Evolutionary conservation across 2,888 invertebrate genomes (phyloP).

Genomic region (Griposia aprilina): DNA sequence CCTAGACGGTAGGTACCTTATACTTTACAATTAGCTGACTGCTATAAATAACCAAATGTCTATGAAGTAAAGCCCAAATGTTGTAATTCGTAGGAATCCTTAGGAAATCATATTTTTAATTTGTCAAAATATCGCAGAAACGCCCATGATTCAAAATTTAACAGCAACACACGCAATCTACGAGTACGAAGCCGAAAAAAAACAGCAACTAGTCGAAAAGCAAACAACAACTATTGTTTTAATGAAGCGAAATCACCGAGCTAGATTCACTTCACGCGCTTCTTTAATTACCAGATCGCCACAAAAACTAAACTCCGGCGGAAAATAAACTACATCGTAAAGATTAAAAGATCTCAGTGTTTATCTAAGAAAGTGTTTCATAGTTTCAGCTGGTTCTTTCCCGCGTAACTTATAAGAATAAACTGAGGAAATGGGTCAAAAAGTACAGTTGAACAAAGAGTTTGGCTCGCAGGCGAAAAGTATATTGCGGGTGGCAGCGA

Average conservation of each 20-base stretch:
- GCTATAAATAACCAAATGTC: not conserved
- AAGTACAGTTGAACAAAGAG: constrained; percentile 4
- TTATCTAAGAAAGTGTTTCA: constrained; percentile 43
- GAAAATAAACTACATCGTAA: constrained; percentile 29
- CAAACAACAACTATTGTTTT: constrained; percentile 43
- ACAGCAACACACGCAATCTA: not conserved
- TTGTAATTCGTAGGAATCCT: not conserved
- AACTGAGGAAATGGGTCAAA: constrained; percentile 56
- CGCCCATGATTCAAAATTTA: not conserved
- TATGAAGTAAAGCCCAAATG: not conserved
- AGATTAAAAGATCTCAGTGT: constrained; percentile 46
- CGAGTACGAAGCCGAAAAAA: constrained; percentile 7
- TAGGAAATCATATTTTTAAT: not conserved
- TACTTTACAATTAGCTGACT: too few relatives aligned
- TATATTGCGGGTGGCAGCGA: not conserved
- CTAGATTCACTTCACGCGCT: constrained; percentile 17
- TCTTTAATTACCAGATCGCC: constrained; percentile 22
- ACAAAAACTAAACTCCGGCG: constrained; percentile 13
- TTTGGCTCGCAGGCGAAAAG: not conserved
- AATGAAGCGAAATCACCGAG: constrained; percentile 20
- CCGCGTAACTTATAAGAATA: constrained; percentile 31
- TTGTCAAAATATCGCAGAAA: not conserved
- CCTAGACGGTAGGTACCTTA: too few relatives aligned
- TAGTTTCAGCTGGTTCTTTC: constrained; percentile 37
- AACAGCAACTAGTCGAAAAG: constrained; percentile 22